A percentile compares a stretch with the other conserved stretches of the same genome.
Evolutionary conservation across 2,888 invertebrate genomes (phyloP).

Genomic region (Schrankia costaestrigalis): DNA sequence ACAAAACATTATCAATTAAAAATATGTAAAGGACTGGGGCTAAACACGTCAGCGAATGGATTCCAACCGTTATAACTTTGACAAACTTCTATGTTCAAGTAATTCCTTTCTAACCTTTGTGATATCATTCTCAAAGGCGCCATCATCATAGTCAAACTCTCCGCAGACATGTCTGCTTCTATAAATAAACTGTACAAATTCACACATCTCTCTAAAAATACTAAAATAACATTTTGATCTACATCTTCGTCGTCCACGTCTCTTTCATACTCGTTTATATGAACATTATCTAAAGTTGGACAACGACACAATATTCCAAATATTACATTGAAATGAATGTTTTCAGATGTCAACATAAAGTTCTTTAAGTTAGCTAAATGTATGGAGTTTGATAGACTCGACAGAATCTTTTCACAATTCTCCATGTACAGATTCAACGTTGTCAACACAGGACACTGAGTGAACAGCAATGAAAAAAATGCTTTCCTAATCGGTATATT

Average conservation of each 20-base stretch:
- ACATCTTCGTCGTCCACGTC: slow-evolving; percentile 15
- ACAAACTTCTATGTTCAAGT: slow-evolving; percentile 40
- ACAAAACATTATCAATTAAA: slow-evolving; percentile 4
- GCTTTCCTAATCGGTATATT: slow-evolving; percentile 35
- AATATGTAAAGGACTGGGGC: slow-evolving; percentile 46
- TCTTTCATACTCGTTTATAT: slow-evolving; percentile 44
- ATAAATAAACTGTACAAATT: slow-evolving; percentile 46
- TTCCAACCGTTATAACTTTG: slow-evolving; percentile 44
- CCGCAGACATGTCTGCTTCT: slow-evolving; percentile 39
- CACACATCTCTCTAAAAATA: slow-evolving; percentile 33
- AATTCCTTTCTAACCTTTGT: slow-evolving; percentile 29
- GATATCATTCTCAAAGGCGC: slow-evolving; percentile 29
- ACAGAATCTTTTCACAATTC: slow-evolving; percentile 25
- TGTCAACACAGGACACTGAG: slow-evolving; percentile 28
- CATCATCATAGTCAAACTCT: slow-evolving; percentile 35
- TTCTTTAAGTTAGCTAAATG: slow-evolving; percentile 38
- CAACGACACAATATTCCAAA: slow-evolving; percentile 38
- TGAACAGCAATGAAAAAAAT: slow-evolving; percentile 38
- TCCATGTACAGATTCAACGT: slow-evolving; percentile 43
- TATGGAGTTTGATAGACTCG: slow-evolving; percentile 29
- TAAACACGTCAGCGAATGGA: slow-evolving; percentile 47
- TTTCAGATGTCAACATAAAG: slow-evolving; percentile 40
- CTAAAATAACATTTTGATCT: slow-evolving; percentile 15
- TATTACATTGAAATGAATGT: slow-evolving; percentile 39
- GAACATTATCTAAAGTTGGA: slow-evolving; percentile 39